Evolutionary conservation across 2,113 vertebrate species (phyloP).

Genomic region (Larimichthys crocea): DNA sequence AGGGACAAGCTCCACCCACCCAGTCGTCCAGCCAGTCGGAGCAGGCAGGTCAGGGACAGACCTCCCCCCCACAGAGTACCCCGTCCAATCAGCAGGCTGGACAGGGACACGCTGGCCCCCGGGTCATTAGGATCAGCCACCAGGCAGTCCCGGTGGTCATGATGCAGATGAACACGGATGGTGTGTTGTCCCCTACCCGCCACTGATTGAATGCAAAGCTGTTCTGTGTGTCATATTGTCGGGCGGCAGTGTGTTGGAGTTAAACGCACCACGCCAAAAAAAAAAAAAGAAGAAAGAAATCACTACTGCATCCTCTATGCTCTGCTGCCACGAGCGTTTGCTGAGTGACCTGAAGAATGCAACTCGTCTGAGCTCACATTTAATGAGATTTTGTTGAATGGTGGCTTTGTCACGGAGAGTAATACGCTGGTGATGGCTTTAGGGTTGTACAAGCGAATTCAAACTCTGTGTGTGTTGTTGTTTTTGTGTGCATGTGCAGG

Average conservation of each 20-base stretch:
- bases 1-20: slow-evolving; percentile 77
- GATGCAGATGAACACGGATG: slow-evolving; percentile 96
- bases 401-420: not conserved
- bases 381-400: not conserved
- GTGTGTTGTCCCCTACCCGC: slow-evolving; percentile 77
- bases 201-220: slow-evolving; percentile 69
- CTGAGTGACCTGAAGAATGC: not conserved
- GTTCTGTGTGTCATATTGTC: slow-evolving; percentile 24
- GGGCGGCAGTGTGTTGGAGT: slow-evolving; percentile 9
- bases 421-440: not conserved
- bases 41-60: slow-evolving; percentile 83
- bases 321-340: slow-evolving; percentile 17
- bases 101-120: slow-evolving; percentile 81
- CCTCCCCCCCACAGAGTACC: slow-evolving; percentile 78
- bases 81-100: slow-evolving; percentile 80
- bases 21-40: slow-evolving; percentile 78
- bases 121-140: slow-evolving; percentile 93
- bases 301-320: not conserved
- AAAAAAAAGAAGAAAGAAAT: not conserved
- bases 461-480: slow-evolving; percentile 17
- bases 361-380: not conserved
- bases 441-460: not conserved
- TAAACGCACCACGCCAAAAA: not conserved
- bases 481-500: slow-evolving; percentile 62
- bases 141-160: slow-evolving; percentile 93